phyloP scores from a whole-genome alignment of 2,888 invertebrate genomes.

The Cheilosia impressa region DNA sequence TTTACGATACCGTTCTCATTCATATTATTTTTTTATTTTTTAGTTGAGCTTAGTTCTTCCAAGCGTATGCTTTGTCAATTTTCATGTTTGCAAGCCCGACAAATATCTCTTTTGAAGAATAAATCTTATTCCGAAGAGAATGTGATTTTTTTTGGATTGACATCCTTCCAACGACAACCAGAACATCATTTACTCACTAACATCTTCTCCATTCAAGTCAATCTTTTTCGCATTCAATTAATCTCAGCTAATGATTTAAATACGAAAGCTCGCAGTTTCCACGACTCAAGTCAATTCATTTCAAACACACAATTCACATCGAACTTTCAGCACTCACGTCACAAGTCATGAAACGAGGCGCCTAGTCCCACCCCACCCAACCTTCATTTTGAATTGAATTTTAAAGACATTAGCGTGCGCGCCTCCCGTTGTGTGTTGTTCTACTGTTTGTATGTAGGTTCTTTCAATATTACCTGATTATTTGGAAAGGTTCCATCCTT shows the following conservation, averaged over 20 bases:
- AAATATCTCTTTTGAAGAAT: too few species aligned
- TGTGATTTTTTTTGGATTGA: too few species aligned
- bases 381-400: constrained; percentile 35
- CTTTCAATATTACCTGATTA: constrained; percentile 88
- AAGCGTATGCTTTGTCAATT: too few species aligned
- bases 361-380: background rate
- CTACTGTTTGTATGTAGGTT: background rate
- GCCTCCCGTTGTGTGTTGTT: background rate
- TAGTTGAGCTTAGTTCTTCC: too few species aligned
- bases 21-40: too few species aligned
- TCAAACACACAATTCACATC: background rate
- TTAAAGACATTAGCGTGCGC: constrained; percentile 48
- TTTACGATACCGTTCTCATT: too few species aligned
- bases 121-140: too few species aligned
- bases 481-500: constrained; percentile 97
- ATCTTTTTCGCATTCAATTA: background rate
- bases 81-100: too few species aligned
- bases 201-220: too few species aligned
- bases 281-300: background rate
- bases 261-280: background rate
- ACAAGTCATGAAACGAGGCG: background rate
- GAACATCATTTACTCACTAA: too few species aligned
- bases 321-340: background rate
- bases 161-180: too few species aligned
- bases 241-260: constrained; percentile 24